A percentile compares a stretch with the other conserved stretches of the same genome.
Evolutionary conservation across 2,113 vertebrate genomes (phyloP).

Genomic region (Asarcornis scutulata): DNA sequence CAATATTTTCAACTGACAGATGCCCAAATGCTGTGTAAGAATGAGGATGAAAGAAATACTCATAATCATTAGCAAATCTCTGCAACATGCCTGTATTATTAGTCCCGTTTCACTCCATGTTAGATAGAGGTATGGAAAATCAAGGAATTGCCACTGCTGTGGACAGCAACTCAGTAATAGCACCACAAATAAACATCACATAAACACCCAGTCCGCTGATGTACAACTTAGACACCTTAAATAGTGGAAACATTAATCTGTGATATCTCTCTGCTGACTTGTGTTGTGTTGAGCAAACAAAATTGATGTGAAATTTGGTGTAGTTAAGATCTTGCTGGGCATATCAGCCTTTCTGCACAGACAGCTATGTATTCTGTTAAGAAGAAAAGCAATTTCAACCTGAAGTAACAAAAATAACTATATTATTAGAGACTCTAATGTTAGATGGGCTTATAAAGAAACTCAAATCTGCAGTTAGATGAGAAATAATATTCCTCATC

Average conservation of each 20-base stretch:
- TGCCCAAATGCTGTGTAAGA: slow-evolving; percentile 4
- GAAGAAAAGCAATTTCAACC: not conserved
- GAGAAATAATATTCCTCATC: not conserved
- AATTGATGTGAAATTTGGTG: not conserved
- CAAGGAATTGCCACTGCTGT: not conserved
- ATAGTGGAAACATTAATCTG: not conserved
- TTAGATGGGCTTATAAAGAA: not conserved
- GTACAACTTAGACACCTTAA: not conserved
- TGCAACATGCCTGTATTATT: not conserved
- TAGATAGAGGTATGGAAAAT: not conserved
- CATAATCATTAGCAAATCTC: not conserved
- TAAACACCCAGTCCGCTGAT: not conserved
- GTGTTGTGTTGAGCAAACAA: not conserved
- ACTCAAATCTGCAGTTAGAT: not conserved
- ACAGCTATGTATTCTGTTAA: not conserved
- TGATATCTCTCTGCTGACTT: not conserved
- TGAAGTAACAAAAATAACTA: not conserved
- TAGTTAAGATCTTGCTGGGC: not conserved
- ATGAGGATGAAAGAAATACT: not conserved
- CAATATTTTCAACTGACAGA: slow-evolving; percentile 1
- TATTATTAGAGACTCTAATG: not conserved
- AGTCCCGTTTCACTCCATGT: not conserved
- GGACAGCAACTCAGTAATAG: not conserved
- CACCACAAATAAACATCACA: not conserved
- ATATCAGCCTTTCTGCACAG: not conserved